Base-by-base conservation (phyloP, 1,140 invertebrate genomes). In the Anoplophora glabripennis region DNA sequence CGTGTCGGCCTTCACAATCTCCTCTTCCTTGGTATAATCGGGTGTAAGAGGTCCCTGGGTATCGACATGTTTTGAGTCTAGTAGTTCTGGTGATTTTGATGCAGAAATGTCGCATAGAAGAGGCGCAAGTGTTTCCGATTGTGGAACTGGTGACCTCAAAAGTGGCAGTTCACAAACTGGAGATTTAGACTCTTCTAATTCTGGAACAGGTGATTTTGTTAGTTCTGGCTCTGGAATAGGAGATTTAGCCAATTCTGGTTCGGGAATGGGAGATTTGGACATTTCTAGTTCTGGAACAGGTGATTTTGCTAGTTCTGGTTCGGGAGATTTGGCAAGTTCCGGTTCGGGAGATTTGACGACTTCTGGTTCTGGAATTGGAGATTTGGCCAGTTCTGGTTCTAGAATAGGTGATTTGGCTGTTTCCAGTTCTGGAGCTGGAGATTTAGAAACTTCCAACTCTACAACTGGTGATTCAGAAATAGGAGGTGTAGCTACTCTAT, bases 301-400 rank as follows among this genome's bases (percentile, higher is more conserved):
- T 1, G 57, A 55, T 10, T 17, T 7, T 3, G 47, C 47, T 15
- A 21, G 11, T 37, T 52, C 42, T 28, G 53, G 48, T 46, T 55
- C 61, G 18, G 52, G 61, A 37, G 51, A 40, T 28, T 45, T 51
- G 21, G 33, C 18, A 12, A 21, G 12, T 14, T 48, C 62, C 38
- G 53, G 59, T 42, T 52, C 48, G 36, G 53, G 17, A 37, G 63
- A 62, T 18, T 38, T 21, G 55, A 63, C 63, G 18, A 59, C 15
- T n/a, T n/a, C n/a, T n/a, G 5, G 21, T 28, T 28, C 21, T 28
- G 21, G 21, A 28, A 28, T 5, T 34, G 46, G 46, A 11, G 28
- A 48, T 33, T 48, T 48, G 8, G 46, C 14, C 14, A 12, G 18
- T 9, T 10, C 47, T 49, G 4, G 5, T 3, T 49, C 28, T 49